Base-by-base conservation (phyloP, 2,888 invertebrate species). In the Lasioglossum vierecki region DNA sequence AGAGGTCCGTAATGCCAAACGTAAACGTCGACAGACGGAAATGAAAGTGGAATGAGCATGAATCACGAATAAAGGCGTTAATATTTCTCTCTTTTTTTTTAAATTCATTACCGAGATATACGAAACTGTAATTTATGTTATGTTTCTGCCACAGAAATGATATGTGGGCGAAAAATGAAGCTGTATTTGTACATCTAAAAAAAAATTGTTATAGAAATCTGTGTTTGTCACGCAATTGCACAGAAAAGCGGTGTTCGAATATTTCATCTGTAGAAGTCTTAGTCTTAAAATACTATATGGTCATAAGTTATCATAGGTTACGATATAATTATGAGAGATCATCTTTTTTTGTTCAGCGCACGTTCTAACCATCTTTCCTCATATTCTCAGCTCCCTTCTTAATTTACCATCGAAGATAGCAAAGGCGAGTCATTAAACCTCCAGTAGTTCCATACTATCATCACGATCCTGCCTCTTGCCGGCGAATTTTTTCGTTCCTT, bases 311-410 rank as follows among this genome's bases (percentile, higher is more conserved):
- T 46, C 15, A 15, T 15, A 44, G 13, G 13, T 44, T 44, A 46
- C 15, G 15, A 30, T 30, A 46, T 1, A 15, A 46, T 46, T 46
- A 46, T 46, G 46, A 46, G 46, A 46, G 46, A 15, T 4, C 15
- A 15, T 46, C 41, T 44, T 44, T 11, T 11, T 11, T 44, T 46
- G 49, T 6, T 49, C 26, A 15, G 6, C 63, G 63, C 35, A 3
- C 3, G 35, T 30, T 15, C 30, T 11, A 15, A 71, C 53, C 49
- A 76, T 76, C 49, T 30, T 70, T 44, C 46, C 63, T 41, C 71
- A 74, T 72, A 46, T 15, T 46, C 5, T 46, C 78, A 70, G 60
- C 73, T 79, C 82, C 66, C 74, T 76, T 60, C 60, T 68, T 79
- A 80, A 80, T 80, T 76, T 76, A 76, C 71, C 30, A 13, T 49